A percentile compares a stretch with the other conserved stretches of the same genome.
These are phyloP conservation scores for Caenorhabditis afra DNA, from an alignment of 2,888 invertebrate species.

Conservation along the genomic window DNA sequence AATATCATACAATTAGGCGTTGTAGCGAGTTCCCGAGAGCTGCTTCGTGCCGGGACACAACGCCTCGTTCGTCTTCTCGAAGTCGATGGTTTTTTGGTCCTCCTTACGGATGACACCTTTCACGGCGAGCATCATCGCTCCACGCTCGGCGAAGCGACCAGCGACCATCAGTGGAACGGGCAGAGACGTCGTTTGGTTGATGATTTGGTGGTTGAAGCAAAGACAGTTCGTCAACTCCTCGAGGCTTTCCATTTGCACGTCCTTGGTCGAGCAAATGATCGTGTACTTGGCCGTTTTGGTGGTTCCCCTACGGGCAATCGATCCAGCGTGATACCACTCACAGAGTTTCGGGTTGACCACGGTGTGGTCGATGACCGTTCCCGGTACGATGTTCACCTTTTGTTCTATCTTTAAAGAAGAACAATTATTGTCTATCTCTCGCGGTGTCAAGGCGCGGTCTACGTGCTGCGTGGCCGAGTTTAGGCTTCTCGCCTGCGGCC, in stretches of 20 bases:
- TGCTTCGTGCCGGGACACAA: no score
- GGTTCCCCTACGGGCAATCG: slow-evolving; percentile 60
- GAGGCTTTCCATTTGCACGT: no score
- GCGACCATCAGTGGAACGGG: slow-evolving; percentile 59
- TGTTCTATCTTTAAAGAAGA: no score
- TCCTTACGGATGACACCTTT: no score
- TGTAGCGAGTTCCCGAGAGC: no score
- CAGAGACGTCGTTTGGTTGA: slow-evolving; percentile 32
- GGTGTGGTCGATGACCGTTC: slow-evolving; percentile 53
- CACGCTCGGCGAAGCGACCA: slow-evolving; percentile 42
- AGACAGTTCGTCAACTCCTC: slow-evolving; percentile 47
- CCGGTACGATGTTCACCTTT: slow-evolving; percentile 53
- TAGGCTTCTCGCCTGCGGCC: no score
- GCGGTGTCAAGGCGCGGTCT: no score
- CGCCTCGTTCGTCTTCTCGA: no score
- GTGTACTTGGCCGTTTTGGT: slow-evolving; percentile 51
- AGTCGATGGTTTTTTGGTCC: not conserved
- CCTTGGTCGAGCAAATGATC: slow-evolving; percentile 24
- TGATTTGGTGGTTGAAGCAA: slow-evolving; percentile 52
- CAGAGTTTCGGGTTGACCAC: slow-evolving; percentile 44
- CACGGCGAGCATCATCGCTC: slow-evolving; percentile 10
- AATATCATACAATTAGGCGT: no score
- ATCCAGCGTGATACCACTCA: slow-evolving; percentile 55
- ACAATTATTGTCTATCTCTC: no score
- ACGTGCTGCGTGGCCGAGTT: no score